Percentiles rank a stretch among this genome's conserved stretches.
Evolutionary conservation across 2,888 invertebrate species (phyloP).

Genomic region (Spicauda simplicius): DNA sequence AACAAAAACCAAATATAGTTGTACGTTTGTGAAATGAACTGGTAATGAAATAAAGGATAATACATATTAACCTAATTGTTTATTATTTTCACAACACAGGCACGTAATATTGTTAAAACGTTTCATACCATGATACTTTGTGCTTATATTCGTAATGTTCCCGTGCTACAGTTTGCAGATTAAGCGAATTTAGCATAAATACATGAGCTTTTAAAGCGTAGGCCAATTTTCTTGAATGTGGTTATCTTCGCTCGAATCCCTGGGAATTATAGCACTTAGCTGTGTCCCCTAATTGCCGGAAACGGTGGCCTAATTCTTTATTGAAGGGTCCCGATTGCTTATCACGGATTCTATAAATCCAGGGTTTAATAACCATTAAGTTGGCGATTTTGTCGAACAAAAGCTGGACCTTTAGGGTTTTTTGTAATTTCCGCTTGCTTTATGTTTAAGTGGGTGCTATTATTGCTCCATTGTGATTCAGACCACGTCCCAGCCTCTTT

Average conservation of each 20-base stretch:
- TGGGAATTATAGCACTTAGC: slow-evolving; percentile 15
- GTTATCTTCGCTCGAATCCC: slow-evolving; percentile 7
- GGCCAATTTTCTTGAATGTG: slow-evolving; percentile 15
- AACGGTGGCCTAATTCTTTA: slow-evolving; percentile 26
- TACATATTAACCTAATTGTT: too few species aligned
- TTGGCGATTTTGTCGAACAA: slow-evolving; percentile 32
- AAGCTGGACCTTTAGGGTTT: slow-evolving; percentile 21
- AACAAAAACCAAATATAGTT: too few species aligned
- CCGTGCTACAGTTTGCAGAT: neutral
- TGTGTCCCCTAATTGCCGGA: slow-evolving; percentile 29
- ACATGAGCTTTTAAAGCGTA: slow-evolving; percentile 10
- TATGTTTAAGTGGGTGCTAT: slow-evolving; percentile 38
- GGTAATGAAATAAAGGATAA: too few species aligned
- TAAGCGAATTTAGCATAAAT: slow-evolving; percentile 10
- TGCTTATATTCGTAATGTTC: neutral
- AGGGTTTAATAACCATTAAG: slow-evolving; percentile 35
- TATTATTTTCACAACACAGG: too few species aligned
- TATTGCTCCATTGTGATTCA: slow-evolving; percentile 46
- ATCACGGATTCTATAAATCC: slow-evolving; percentile 33
- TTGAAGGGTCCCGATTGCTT: slow-evolving; percentile 27
- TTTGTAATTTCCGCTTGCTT: slow-evolving; percentile 32
- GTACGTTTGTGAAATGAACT: too few species aligned
- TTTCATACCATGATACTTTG: neutral
- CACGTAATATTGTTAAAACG: neutral
- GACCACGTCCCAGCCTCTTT: slow-evolving; percentile 49